A percentile compares a stretch with the other conserved stretches of the same genome.
Evolutionary conservation across 1,140 invertebrate species (phyloP).

Genomic region (Anastatus disparis): DNA sequence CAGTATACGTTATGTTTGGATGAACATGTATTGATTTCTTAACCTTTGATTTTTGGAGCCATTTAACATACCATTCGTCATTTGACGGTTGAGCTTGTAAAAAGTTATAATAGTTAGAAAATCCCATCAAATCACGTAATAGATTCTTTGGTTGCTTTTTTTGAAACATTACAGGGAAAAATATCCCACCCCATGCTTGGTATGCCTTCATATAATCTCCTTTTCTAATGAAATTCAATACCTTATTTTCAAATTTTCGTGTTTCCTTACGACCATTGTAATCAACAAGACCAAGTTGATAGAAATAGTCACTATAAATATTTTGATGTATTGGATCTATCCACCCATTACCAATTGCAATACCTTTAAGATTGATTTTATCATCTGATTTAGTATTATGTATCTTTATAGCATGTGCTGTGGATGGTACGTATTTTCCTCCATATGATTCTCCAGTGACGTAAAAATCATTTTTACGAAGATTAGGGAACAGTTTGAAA

Average conservation of each 20-base stretch:
- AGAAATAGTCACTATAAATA: constrained; percentile 83
- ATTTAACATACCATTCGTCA: constrained; percentile 68
- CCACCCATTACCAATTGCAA: constrained; percentile 88
- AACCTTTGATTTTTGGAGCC: constrained; percentile 71
- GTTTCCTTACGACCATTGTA: constrained; percentile 72
- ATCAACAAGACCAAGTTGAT: constrained; percentile 83
- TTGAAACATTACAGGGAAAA: no score
- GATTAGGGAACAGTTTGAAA: constrained; percentile 78
- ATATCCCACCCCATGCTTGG: constrained; percentile 72
- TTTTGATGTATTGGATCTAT: constrained; percentile 84
- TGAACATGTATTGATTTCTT: constrained; percentile 86
- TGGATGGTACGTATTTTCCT: constrained; percentile 84
- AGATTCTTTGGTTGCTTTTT: constrained; percentile 72
- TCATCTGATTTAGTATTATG: constrained; percentile 71
- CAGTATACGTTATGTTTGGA: constrained; percentile 75
- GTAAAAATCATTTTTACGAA: constrained; percentile 76
- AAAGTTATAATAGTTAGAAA: constrained; percentile 84
- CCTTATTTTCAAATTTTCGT: constrained; percentile 70
- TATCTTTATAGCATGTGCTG: constrained; percentile 80
- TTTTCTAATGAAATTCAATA: constrained; percentile 70
- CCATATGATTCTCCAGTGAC: constrained; percentile 90
- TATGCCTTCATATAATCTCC: constrained; percentile 74
- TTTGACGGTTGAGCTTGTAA: constrained; percentile 70
- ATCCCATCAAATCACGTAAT: constrained; percentile 84
- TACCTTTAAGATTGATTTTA: constrained; percentile 76